phyloP scores from a whole-genome alignment of 2,113 vertebrate genomes.

The Maccullochella peelii region DNA sequence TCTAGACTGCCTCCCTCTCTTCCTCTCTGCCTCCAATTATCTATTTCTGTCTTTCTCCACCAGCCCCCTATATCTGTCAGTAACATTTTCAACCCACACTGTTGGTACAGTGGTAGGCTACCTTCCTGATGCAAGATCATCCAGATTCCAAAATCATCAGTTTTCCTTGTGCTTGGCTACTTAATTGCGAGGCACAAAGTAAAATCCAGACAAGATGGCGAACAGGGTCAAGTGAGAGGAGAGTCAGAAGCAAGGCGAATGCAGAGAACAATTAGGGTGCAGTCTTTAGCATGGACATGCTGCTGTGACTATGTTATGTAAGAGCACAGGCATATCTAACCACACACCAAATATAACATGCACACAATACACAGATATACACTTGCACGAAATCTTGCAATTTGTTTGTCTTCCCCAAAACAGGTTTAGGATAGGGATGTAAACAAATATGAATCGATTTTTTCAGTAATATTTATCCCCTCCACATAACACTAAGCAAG shows the following conservation, averaged over 20 bases:
- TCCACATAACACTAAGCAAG: background rate
- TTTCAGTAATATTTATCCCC: background rate
- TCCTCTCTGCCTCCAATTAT: constrained; percentile 70
- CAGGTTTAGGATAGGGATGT: background rate
- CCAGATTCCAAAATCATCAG: constrained; percentile 51
- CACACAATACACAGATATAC: background rate
- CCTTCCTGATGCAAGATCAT: constrained; percentile 54
- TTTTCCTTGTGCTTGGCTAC: background rate
- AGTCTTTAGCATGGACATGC: constrained; percentile 13
- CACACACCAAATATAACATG: constrained; percentile 27
- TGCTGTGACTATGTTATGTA: constrained; percentile 55
- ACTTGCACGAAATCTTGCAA: background rate
- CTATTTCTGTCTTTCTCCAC: constrained; percentile 72
- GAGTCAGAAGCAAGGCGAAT: constrained; percentile 25
- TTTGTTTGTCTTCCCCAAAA: background rate
- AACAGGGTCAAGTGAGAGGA: constrained; percentile 48
- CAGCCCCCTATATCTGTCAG: constrained; percentile 69
- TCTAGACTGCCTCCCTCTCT: constrained; percentile 46
- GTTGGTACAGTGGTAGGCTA: constrained; percentile 52
- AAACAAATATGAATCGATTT: background rate
- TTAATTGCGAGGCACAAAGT: constrained; percentile 49
- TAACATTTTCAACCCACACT: constrained; percentile 76
- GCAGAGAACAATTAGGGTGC: constrained; percentile 36
- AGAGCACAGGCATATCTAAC: constrained; percentile 40
- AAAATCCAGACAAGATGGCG: constrained; percentile 42